Base-by-base conservation (phyloP, 2,113 vertebrate species). In the Willisornis vidua region DNA sequence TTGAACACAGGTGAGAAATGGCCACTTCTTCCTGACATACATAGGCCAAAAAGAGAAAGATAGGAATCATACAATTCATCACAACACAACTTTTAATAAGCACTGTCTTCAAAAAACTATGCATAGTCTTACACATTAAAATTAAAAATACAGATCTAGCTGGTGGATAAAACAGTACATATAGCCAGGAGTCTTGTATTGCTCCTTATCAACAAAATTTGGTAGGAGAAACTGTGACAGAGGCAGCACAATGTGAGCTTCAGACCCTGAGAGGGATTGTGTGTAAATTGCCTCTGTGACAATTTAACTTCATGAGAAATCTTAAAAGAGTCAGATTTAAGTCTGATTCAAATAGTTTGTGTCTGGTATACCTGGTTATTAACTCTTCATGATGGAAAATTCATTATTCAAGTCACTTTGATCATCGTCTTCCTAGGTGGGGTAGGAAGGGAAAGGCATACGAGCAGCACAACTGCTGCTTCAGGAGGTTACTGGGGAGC, bases 191-290 rank as follows among this genome's bases (percentile, higher is more conserved):
- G 19, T 22, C 23, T 76, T 79, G 14, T 19, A 19, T 23, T 49
- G 22, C 10, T 39, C 28, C 37, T 70, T 33, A 68, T 11, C 22
- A 83, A 65, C 4, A 15, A 70, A 45, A n/a, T 45, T 33, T 24
- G 43, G 4, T n/a, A 75, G n/a, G 35, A 8, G 2, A 78, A 91
- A 81, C 29, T 1, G 0, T 3, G 3, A n/a, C 37, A 7, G 1
- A 74, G 14, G n/a, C 16, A 82, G 41, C n/a, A 93, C 45, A 66
- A 25, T 25, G 6, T 5, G 12, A 73, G 16, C 17, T 63, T 76
- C 62, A n/a, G 68, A 72, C 31, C 8, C 31, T 25, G n/a, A 52
- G 19, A 73, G 14, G 9, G 10, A 29, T 0, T 65, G 20, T 1
- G 2, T 1, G 0, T 49, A 65, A 87, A 39, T 52, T 41, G 17